A percentile compares a stretch with the other conserved stretches of the same genome.
Conservation (phyloP, 2,113 vertebrate genomes). For the Scomber colias region DNA sequence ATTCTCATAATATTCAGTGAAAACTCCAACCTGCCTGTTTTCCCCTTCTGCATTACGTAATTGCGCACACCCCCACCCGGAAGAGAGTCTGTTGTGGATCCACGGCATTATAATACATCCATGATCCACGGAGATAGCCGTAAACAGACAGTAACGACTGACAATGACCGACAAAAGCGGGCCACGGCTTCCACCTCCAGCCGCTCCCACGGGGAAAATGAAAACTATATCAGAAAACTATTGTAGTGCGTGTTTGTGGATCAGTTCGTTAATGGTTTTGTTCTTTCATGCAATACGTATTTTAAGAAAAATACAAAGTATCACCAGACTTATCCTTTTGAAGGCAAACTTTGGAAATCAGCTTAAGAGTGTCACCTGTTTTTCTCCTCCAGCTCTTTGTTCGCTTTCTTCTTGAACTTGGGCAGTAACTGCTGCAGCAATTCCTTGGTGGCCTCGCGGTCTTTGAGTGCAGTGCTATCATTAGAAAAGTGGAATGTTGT, state of each 20-base stretch:
- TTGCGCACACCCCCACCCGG: too few relatives aligned
- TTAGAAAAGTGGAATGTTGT: constrained; percentile 98
- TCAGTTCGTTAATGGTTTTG: background rate
- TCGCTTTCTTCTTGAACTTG: constrained; percentile 98
- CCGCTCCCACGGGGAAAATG: too few relatives aligned
- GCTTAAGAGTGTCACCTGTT: constrained; percentile 87
- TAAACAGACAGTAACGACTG: too few relatives aligned
- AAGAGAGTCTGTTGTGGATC: too few relatives aligned
- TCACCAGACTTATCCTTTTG: background rate
- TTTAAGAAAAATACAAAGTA: background rate
- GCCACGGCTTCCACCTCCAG: too few relatives aligned
- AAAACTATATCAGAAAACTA: too few relatives aligned
- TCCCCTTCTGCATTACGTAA: too few relatives aligned
- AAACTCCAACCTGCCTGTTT: too few relatives aligned
- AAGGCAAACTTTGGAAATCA: background rate
- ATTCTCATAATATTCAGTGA: too few relatives aligned
- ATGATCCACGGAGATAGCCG: too few relatives aligned
- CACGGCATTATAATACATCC: too few relatives aligned
- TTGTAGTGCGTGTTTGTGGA: background rate
- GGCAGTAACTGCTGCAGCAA: constrained; percentile 97
- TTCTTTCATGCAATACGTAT: background rate
- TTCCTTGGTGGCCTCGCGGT: constrained; percentile 95
- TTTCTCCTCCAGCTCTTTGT: constrained; percentile 98
- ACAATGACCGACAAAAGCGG: too few relatives aligned
- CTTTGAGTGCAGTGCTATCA: constrained; percentile 94